Evolutionary conservation across 2,113 vertebrate genomes (phyloP).

Genomic region (Erpornis zantholeuca): DNA sequence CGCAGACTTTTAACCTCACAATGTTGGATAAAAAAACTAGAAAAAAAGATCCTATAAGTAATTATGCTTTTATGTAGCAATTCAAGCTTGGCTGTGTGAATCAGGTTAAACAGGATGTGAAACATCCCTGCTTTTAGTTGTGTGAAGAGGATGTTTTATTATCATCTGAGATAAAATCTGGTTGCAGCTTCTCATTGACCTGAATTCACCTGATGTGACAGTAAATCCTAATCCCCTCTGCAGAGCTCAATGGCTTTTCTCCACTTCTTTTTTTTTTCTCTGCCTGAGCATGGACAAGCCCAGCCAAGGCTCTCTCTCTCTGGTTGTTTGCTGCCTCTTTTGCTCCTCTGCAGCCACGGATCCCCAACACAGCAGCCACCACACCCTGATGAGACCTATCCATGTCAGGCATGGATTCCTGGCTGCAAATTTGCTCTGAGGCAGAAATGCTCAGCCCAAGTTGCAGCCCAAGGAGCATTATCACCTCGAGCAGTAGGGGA

Average conservation of each 20-base stretch:
- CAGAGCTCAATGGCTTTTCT: conserved; percentile 14
- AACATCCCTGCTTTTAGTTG: neutral
- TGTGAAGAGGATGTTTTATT: neutral
- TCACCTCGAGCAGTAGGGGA: rapidly evolving
- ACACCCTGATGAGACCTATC: neutral
- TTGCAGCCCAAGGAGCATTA: neutral
- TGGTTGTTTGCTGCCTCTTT: neutral
- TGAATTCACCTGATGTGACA: conserved; percentile 43
- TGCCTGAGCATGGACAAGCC: neutral
- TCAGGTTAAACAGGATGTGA: neutral
- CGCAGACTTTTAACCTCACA: neutral
- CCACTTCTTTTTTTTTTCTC: neutral
- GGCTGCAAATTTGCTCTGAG: neutral
- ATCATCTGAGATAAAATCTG: conserved; percentile 27
- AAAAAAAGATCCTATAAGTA: neutral
- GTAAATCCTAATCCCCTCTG: conserved; percentile 47
- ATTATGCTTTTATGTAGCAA: neutral
- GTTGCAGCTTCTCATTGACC: conserved; percentile 23
- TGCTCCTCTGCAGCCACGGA: rapidly evolving
- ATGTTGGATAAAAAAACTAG: neutral
- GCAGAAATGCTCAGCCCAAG: neutral
- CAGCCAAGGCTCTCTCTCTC: neutral
- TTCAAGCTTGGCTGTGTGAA: neutral
- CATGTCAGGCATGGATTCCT: rapidly evolving
- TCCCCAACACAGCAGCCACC: rapidly evolving